phyloP scores from a whole-genome alignment of 1,140 invertebrate genomes.

The Caligus rogercresseyi region DNA sequence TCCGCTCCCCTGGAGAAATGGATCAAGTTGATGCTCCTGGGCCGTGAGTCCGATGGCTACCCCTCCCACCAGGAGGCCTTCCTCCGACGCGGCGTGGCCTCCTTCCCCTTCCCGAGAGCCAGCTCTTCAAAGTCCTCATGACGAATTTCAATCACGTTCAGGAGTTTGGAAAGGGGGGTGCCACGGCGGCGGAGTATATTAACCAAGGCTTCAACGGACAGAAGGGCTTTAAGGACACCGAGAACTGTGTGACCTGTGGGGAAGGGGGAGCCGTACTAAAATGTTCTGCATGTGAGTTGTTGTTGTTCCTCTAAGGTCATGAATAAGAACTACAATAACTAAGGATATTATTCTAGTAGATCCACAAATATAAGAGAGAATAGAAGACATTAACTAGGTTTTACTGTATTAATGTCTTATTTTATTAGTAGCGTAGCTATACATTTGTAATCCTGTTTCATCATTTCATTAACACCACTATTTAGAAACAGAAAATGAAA shows the following conservation, averaged over 20 bases:
- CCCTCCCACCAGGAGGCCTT: conserved; percentile 62
- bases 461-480: too few species aligned
- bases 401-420: too few species aligned
- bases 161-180: conserved; percentile 29
- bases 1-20: conserved; percentile 25
- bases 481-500: too few species aligned
- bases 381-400: too few species aligned
- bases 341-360: too few species aligned
- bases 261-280: conserved; percentile 72
- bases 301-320: neutral
- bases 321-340: neutral
- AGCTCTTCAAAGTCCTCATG: conserved; percentile 61
- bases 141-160: conserved; percentile 48
- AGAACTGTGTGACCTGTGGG: conserved; percentile 67
- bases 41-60: conserved; percentile 49
- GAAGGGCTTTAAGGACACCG: conserved; percentile 41
- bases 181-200: conserved; percentile 50
- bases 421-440: too few species aligned
- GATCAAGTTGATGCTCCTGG: conserved; percentile 42
- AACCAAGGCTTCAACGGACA: conserved; percentile 72
- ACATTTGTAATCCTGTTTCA: too few species aligned
- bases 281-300: conserved; percentile 77
- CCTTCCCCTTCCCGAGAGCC: conserved; percentile 67
- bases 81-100: conserved; percentile 58
- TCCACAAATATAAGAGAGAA: too few species aligned